Base-by-base conservation (phyloP, 2,888 invertebrate species). In the Theretra japonica region DNA sequence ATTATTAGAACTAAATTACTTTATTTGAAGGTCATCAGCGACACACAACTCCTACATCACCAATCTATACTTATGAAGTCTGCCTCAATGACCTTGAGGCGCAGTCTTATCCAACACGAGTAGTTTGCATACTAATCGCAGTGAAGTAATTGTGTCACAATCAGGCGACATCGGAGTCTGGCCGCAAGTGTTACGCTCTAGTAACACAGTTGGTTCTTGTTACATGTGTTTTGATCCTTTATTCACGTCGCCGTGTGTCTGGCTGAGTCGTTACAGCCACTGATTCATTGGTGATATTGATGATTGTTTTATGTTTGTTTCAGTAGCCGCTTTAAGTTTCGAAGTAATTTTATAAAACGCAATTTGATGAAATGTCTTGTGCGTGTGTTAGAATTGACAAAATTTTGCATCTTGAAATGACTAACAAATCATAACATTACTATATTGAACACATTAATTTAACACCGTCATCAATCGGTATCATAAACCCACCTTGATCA, bases 121-220 rank as follows among this genome's bases (percentile, higher is more conserved):
- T 85, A 87, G 87, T 84, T 86, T 81, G 88, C 90, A 90, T 90
- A 90, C 89, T 89, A 90, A 90, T 90, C 88, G 89, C 81, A 78
- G 83, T 88, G 89, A 84, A 77, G 90, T 82, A 86, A 86, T 72
- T 71, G 72, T 87, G 84, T 83, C 77, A 87, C 79, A 86, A 87
- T 74, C 73, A 79, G 80, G 83, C 81, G 89, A 88, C 89, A 88
- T 84, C 87, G 84, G 80, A 78, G 73, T 58, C 76, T 73, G 80
- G 76, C 74, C 76, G 79, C 84, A 84, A 86, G 25, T 76, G 90
- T 88, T 88, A 80, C 82, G 93, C 93, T 94, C 93, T 93, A 89
- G 84, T 92, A 77, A 60, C 72, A 72, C 65, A 48, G 70, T 56
- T 59, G 70, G 71, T 73, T 70, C 72, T 73, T 75, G 53, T 72